phyloP scores from a whole-genome alignment of 2,113 vertebrate species.

The Geococcyx californianus region DNA sequence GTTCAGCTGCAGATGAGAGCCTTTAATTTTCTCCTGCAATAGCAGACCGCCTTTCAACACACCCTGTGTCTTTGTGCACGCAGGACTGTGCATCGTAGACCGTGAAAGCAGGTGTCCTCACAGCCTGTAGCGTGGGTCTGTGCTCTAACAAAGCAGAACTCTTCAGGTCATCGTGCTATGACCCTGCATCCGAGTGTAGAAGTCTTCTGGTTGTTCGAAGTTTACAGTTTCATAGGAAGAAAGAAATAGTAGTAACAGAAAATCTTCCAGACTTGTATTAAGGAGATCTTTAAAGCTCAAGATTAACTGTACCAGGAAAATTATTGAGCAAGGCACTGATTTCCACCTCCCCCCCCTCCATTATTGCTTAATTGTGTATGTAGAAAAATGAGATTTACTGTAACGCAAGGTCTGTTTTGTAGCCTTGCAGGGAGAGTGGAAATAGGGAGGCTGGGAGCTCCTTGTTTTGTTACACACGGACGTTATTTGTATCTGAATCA shows the following conservation, averaged over 20 bases:
- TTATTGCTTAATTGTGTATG: not conserved
- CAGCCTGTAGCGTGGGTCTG: not conserved
- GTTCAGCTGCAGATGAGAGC: not conserved
- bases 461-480: not conserved
- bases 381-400: not conserved
- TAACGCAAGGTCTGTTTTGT: not conserved
- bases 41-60: not conserved
- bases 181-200: not conserved
- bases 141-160: not conserved
- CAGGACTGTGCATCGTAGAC: accelerated
- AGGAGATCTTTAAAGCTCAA: not conserved
- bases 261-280: not conserved
- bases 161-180: not conserved
- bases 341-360: accelerated
- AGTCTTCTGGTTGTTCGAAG: not conserved
- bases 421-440: not conserved
- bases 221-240: not conserved
- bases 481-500: accelerated
- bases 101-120: not conserved
- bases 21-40: not conserved
- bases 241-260: slow-evolving; percentile 4
- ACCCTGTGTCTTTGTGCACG: accelerated
- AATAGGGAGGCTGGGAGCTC: not conserved
- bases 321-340: not conserved
- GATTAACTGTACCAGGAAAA: not conserved